Evolutionary conservation across 2,888 invertebrate genomes (phyloP).

Genomic region (Rotaria magnacalcarata): DNA sequence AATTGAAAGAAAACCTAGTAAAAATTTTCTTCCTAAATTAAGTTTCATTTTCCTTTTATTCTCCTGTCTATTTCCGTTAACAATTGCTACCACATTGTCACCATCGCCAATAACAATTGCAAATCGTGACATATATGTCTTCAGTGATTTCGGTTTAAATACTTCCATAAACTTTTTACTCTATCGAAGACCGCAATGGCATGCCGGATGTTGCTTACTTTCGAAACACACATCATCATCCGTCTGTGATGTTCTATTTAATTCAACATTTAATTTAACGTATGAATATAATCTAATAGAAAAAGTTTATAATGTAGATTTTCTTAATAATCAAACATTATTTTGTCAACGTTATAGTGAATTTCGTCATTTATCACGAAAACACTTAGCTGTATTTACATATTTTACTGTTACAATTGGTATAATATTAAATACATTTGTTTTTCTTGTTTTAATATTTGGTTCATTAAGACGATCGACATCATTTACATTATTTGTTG

Average conservation of each 20-base stretch:
- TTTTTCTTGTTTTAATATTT: conserved; percentile 18
- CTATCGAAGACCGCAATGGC: neutral
- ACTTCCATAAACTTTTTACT: neutral
- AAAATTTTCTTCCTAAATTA: neutral
- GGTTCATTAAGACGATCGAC: conserved; percentile 29
- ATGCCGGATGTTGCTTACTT: neutral
- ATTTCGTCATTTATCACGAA: neutral
- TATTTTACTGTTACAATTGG: neutral
- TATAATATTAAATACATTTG: neutral
- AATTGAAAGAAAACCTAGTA: neutral
- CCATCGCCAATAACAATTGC: neutral
- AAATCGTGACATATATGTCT: neutral
- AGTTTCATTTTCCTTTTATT: neutral
- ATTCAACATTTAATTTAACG: neutral
- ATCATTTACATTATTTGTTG: conserved; percentile 24
- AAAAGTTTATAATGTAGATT: neutral
- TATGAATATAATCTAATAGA: neutral
- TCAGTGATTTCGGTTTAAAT: neutral
- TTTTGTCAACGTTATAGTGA: neutral
- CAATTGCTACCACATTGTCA: neutral
- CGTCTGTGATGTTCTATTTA: neutral
- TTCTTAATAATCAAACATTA: conserved; percentile 31
- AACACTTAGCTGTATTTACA: neutral
- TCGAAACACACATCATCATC: neutral
- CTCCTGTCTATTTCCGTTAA: neutral